Base-by-base conservation (phyloP, 2,113 vertebrate species). In the Ariopsis seemanni region DNA sequence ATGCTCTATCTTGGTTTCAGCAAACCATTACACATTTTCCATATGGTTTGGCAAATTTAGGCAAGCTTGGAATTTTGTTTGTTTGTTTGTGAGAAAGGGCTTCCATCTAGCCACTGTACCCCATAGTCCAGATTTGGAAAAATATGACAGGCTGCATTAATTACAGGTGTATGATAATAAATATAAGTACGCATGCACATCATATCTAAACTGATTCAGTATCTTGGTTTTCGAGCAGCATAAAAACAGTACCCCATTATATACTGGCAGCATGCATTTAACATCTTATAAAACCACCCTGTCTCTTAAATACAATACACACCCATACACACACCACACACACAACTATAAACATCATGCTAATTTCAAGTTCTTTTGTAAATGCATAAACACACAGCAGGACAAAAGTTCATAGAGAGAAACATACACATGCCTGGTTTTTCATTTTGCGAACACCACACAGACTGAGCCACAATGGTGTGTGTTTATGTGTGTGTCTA, bases 361-460 rank as follows among this genome's bases (percentile, higher is more conserved):
- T 75, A 75, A 75, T 75, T 75, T 75, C 72, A 75, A 75, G 42
- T 75, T 75, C 20, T 50, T 22, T 52, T 55, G 58, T 53, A 79
- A 86, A 86, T 62, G 50, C 14, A 4, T 62, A 30, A 48, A 78
- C 74, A 65, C 48, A 22, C 74, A 85, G 15, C 34, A 78, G 53
- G 8, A 75, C 20, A 85, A 60, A 25, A 10, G 69, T 52, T 78
- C 84, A 78, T 52, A 77, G 30, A 63, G 14, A 62, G 60, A 83
- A n/a, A 62, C 57, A 58, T 58, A 11, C 17, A 62, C 57, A 58
- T 34, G 20, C 17, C 17, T 72, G 10, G 69, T 75, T 34, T 85
- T 77, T 85, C 55, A 85, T 85, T 85, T 60, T 22, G 50, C 25
- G 50, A 84, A 22, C 42, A 48, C 20, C 79, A 69, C 62, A 48